Base-by-base conservation (phyloP, 2,888 invertebrate species). In the Empis livida region DNA sequence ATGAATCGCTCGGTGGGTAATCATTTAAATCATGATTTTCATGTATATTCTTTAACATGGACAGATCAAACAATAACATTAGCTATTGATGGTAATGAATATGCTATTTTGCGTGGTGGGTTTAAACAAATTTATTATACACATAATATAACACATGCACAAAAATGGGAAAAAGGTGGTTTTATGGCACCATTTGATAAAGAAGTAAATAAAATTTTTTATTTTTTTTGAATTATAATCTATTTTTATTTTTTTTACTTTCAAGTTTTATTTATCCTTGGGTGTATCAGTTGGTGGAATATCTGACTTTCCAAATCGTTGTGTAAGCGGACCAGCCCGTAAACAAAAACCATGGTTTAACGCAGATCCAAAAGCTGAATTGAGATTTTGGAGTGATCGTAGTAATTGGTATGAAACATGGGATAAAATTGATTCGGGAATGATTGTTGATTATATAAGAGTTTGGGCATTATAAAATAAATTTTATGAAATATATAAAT, bases 271-370 rank as follows among this genome's bases (percentile, higher is more conserved):
- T 4, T 39, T 40, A 14, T 11, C 81, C 1, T 58, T 90, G n/a
- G 14, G 23, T 9, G 23, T 38, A 16, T 43, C 84, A 39, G 85
- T 83, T 32, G 89, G 88, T 1, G 89, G 89, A 1, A 65, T 78
- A 5, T 74, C 77, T 41, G 79, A 80, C 58, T 88, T 87, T 62
- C 74, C 79, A 0, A 84, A 89, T 57, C 55, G 54, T 1, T 54
- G 56, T 5, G 44, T 50, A n/a, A 54, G 56, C 17, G 54, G 54
- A n/a, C 27, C 49, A 3, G 47, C 50, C 1, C 42, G 13, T 10
- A 52, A 50, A 20, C 1, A 13, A 2, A 91, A 90, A 61, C 89
- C 89, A 0, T 91, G 90, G 89, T 67, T 51, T 20, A 87, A 88
- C 61, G 63, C 63, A 4, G 76, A 77, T 31, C 76, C 79, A 0